A percentile compares a stretch with the other conserved stretches of the same genome.
Conservation (phyloP, 2,888 invertebrate genomes). For the Reticulitermes lucifugus region DNA sequence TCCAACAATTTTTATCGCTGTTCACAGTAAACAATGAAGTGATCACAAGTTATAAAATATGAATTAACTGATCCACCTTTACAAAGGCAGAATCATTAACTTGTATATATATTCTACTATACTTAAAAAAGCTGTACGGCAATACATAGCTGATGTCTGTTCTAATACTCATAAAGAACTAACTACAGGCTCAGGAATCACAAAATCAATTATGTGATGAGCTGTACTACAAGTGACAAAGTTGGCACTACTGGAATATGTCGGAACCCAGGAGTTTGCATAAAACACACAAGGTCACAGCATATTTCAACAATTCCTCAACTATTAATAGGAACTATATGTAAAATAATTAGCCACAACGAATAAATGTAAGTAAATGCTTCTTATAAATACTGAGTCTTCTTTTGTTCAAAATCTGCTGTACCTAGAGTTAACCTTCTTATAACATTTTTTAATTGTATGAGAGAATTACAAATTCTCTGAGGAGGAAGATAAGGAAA, state of each 20-base stretch:
- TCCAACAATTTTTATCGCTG: constrained; percentile 18
- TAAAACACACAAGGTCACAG: not conserved
- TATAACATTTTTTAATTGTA: constrained; percentile 29
- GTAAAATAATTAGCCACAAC: not conserved
- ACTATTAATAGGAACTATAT: constrained; percentile 27
- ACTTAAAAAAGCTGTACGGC: not conserved
- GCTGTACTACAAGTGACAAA: constrained; percentile 6
- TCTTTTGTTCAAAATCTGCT: not conserved
- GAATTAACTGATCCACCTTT: not conserved
- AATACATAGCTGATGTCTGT: not conserved
- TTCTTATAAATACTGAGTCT: constrained; percentile 15
- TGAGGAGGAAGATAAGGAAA: no score
- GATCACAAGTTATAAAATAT: constrained; percentile 30
- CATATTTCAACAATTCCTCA: constrained; percentile 12
- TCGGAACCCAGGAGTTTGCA: not conserved
- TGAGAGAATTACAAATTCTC: not conserved
- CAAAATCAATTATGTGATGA: not conserved
- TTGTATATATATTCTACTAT: constrained; percentile 16
- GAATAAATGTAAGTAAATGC: constrained; percentile 28
- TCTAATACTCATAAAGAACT: constrained; percentile 1
- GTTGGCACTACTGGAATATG: constrained; percentile 11
- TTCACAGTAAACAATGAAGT: constrained; percentile 30
- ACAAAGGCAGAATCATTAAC: not conserved
- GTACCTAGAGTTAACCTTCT: not conserved
- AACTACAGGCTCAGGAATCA: not conserved